Evolutionary conservation across 2,797 vertebrate genomes (phyloP).

Genomic region (Margarornis squamiger): DNA sequence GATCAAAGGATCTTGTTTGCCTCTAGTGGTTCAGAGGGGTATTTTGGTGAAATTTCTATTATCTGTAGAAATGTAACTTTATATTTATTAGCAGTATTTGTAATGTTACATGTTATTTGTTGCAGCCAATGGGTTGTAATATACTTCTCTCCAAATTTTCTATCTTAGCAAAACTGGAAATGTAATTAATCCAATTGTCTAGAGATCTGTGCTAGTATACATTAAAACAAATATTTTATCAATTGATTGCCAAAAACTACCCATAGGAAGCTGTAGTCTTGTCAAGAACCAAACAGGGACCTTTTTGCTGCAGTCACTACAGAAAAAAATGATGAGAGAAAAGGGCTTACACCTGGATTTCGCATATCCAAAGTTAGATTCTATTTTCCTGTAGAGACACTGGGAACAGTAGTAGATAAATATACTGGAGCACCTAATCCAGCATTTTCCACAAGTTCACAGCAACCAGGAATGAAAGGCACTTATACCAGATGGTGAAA

Average conservation of each 20-base stretch:
- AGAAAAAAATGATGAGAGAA: accelerated
- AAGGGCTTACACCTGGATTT: neutral
- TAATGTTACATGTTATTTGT: neutral
- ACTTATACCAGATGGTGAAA: neutral
- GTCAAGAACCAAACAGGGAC: neutral
- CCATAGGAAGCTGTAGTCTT: neutral
- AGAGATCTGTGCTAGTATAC: neutral
- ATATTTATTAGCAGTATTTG: neutral
- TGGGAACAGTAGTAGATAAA: neutral
- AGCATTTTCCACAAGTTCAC: neutral
- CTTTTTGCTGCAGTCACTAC: neutral
- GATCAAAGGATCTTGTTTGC: neutral
- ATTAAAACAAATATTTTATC: neutral
- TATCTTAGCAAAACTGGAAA: neutral
- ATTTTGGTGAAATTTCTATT: neutral
- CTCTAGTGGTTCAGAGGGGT: neutral
- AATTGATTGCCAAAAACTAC: neutral
- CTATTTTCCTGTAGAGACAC: neutral
- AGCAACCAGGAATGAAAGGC: neutral
- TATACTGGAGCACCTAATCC: neutral
- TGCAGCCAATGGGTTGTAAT: neutral
- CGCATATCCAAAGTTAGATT: neutral
- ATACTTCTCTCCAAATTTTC: neutral
- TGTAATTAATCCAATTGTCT: neutral
- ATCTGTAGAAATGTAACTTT: neutral